phyloP scores from a whole-genome alignment of 2,888 invertebrate species.

The Helobdella robusta region DNA sequence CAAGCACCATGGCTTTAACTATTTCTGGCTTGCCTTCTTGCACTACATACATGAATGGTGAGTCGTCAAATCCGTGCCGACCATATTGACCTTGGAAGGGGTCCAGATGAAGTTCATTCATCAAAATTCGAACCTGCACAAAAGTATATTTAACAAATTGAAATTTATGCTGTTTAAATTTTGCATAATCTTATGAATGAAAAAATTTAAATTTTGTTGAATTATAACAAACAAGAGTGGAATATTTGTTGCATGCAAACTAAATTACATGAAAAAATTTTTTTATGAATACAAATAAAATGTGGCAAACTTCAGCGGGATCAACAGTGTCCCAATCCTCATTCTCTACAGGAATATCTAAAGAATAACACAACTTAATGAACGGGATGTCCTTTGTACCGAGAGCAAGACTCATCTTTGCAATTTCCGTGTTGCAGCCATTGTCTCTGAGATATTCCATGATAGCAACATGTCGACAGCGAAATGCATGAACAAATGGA shows the following conservation, averaged over 20 bases:
- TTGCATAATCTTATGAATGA: too few species aligned
- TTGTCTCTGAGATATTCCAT: conserved; percentile 32
- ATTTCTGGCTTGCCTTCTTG: conserved; percentile 35
- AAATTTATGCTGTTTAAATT: too few species aligned
- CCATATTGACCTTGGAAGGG: conserved; percentile 36
- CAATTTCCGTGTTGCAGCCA: conserved; percentile 36
- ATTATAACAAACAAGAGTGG: background rate
- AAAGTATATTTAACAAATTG: too few species aligned
- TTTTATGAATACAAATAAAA: conserved; percentile 1
- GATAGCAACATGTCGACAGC: conserved; percentile 30
- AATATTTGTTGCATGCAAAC: background rate
- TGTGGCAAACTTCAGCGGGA: conserved; percentile 27
- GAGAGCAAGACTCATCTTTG: conserved; percentile 36
- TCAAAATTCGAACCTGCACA: background rate
- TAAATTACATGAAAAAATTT: background rate
- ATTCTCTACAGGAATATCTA: conserved; percentile 37
- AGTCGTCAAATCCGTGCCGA: conserved; percentile 34
- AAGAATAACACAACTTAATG: conserved; percentile 30
- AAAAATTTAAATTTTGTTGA: too few species aligned
- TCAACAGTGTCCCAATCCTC: conserved; percentile 36
- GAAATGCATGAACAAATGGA: conserved; percentile 37
- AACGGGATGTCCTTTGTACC: conserved; percentile 33
- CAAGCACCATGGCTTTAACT: conserved; percentile 29
- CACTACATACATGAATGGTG: conserved; percentile 36
- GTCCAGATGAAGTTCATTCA: conserved; percentile 33